Percentiles rank a stretch among this genome's conserved stretches.
Conservation (phyloP, 2,888 invertebrate species). For the Chydorus sphaericus region DNA sequence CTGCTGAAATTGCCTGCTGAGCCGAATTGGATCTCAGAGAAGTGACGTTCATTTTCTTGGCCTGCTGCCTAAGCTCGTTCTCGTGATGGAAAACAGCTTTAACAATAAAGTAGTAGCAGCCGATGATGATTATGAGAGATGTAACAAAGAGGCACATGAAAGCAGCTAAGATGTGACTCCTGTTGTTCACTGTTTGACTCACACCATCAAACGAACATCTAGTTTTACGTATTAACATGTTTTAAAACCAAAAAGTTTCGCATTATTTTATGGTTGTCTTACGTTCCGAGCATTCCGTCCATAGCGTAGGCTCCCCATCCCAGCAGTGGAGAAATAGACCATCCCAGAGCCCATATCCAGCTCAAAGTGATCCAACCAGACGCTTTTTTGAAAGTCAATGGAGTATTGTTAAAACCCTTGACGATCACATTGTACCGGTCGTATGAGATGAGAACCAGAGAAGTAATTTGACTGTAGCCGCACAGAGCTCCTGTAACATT, state of each 20-base stretch:
- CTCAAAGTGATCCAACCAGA: conserved; percentile 26
- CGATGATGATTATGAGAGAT: conserved; percentile 64
- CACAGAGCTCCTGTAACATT: conserved; percentile 24
- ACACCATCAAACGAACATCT: conserved; percentile 74
- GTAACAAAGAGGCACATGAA: conserved; percentile 58
- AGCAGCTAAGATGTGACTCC: conserved; percentile 64
- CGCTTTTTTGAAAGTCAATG: conserved; percentile 22
- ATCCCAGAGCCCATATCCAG: conserved; percentile 29
- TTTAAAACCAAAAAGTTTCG: too few relatives aligned
- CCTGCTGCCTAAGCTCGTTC: conserved; percentile 20
- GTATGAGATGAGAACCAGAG: conserved; percentile 26
- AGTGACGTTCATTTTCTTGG: conserved; percentile 22
- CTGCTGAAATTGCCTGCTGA: conserved; percentile 19
- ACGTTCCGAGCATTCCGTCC: conserved; percentile 14
- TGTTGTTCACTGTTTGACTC: conserved; percentile 54
- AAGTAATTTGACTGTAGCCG: conserved; percentile 29
- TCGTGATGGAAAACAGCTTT: conserved; percentile 32
- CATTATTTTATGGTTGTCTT: too few relatives aligned
- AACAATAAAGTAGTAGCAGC: conserved; percentile 77
- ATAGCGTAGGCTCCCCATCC: conserved; percentile 26
- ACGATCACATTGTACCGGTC: conserved; percentile 29
- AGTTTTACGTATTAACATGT: too few relatives aligned
- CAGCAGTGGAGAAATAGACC: conserved; percentile 29
- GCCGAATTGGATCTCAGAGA: conserved; percentile 19
- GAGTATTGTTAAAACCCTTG: conserved; percentile 24